Base-by-base conservation (phyloP, 2,113 vertebrate genomes). In the Hippocampus guttulatus region DNA sequence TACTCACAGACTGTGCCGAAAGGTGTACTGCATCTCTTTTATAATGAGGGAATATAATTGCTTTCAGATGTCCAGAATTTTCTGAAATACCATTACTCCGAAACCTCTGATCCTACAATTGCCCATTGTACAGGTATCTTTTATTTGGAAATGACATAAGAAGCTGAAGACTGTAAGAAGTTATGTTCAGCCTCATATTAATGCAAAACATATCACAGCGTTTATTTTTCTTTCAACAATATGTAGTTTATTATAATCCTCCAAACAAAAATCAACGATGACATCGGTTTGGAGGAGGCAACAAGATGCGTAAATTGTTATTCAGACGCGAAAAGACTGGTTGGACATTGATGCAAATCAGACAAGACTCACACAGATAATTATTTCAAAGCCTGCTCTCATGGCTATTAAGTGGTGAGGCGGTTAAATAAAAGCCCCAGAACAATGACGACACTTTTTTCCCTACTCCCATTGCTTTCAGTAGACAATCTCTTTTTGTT, bases 331-430 rank as follows among this genome's bases (percentile, higher is more conserved):
- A 62, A 38, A 62, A 15, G 41, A 47, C 54, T 38, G 23, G 66
- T 64, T 10, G 67, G 78, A 86, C 71, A 74, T 71, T 74, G 74
- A 88, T n/a, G 75, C 21, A 88, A 73, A 87, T 84, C 67, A 71
- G 68, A 78, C 47, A 38, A 51, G 81, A 82, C 75, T 76, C 1
- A 10, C 38, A 67, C 30, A 7, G 63, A 55, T 76, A 78, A 80
- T 88, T 87, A 85, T 81, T 81, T 85, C 71, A 79, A 69, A 68
- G 21, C 51, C 58, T 18, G 65, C 73, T 78, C 60, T 68, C 64
- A 67, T 82, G 75, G 82, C 70, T 38, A 71, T 61, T 30, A 57
- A 69, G 73, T 61, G 67, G 43, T 5, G 52, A 76, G 69, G 68
- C 25, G 79, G 68, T 63, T 68, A 52, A 80, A 68, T 52, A 74